Base-by-base conservation (phyloP, 2,113 vertebrate species). In the Polypterus senegalus region DNA sequence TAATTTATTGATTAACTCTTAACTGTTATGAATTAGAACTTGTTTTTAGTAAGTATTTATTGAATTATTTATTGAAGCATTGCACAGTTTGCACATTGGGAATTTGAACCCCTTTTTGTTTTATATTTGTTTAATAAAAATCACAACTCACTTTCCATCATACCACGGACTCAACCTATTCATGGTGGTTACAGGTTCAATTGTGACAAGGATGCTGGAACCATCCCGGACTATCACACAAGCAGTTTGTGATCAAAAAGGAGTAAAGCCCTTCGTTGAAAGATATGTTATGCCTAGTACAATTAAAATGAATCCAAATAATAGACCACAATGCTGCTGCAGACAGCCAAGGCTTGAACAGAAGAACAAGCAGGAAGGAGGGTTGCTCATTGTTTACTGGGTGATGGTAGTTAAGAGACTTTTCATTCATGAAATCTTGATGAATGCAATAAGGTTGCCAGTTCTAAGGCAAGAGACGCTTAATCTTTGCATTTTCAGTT, bases 371-470 rank as follows among this genome's bases (percentile, higher is more conserved):
- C 44, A 27, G 49, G 9, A 9, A 65, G 51, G 47, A 54, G n/a
- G 47, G 9, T 65, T 6, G 58, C 52, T 6, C 57, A 3, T 11
- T 64, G 63, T 10, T 45, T 65, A 46, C 11, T 65, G 43, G 63
- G 60, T 60, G 63, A 46, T 47, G 58, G 58, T n/a, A 65, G 49
- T 60, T 58, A 65, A 65, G 47, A 54, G 48, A 57, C 52, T 47
- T 62, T 62, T 52, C 54, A 27, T 62, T 9, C 52, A 11, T 10
- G 61, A 55, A 46, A 5, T 46, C n/a, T 52, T 52, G 10, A 10
- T 27, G 27, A 27, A 27, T 27, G 27, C 27, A 27, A 27, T 27
- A 27, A 27, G 27, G 27, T 27, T 27, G 27, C 27, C 27, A 52
- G 51, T 10, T 52, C 51, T 52, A 10, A 52, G 10, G 10, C 51